Conservation (phyloP, 2,113 vertebrate genomes). For the Diadophis punctatus region DNA sequence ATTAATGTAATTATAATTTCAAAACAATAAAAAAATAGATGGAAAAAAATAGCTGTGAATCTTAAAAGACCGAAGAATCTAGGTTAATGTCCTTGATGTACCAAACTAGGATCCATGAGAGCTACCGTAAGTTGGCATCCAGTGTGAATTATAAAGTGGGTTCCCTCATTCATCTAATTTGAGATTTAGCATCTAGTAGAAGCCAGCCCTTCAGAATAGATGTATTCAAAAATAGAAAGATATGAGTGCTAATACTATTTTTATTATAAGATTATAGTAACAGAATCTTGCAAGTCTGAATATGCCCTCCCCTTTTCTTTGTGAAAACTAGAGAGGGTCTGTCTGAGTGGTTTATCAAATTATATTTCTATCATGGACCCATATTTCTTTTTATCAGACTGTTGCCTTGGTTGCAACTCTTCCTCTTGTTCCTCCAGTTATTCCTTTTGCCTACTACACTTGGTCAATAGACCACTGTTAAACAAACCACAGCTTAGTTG, state of each 20-base stretch:
- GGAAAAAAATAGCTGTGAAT: not conserved
- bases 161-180: not conserved
- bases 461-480: not conserved
- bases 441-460: not conserved
- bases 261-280: not conserved
- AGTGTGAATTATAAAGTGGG: not conserved
- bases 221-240: not conserved
- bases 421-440: not conserved
- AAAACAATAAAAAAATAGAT: not conserved
- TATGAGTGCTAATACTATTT: not conserved
- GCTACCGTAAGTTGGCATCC: not conserved
- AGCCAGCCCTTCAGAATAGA: not conserved
- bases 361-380: not conserved
- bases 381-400: not conserved
- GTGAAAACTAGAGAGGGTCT: not conserved
- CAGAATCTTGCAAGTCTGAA: not conserved
- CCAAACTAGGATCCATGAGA: not conserved
- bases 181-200: not conserved
- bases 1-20: not conserved
- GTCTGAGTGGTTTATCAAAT: not conserved
- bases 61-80: not conserved
- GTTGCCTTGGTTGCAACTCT: not conserved
- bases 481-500: not conserved
- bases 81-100: not conserved
- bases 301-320: not conserved